Base-by-base conservation (phyloP, 64 coral and sea anemone genomes). In the Trachythela sp. region DNA sequence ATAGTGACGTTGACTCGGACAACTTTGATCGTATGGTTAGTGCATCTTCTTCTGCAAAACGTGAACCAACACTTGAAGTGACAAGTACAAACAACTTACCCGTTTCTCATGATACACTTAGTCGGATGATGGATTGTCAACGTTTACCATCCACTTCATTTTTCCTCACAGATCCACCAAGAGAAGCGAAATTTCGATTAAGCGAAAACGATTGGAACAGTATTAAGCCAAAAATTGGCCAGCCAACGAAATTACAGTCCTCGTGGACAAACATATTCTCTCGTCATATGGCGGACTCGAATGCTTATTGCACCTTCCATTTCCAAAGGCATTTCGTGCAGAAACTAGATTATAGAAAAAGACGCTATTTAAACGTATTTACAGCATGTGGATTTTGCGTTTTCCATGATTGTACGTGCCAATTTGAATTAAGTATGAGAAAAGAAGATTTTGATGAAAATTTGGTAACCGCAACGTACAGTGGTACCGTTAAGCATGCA, bases 361-460 rank as follows among this genome's bases (percentile, higher is more conserved):
- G 71, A 38, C 13, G 36, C 26, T 77, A 38, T 77, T 13, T 13
- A 1, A 3, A 32, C 27, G 18, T 33, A 9, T 90, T 90, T 45
- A 70, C 36, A 56, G 89, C 80, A 15, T 22, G 36, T 37, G 89
- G 89, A 3, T 24, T 15, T 29, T 90, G 83, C 31, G 52, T 83
- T 13, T 90, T 84, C 36, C 35, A 90, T 26, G 36, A 13, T 36
- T 90, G 89, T 70, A 7, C 48, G 30, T 50, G 83, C 9, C 37
- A 9, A 85, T 90, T 84, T 26, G 83, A 84, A 58, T 27, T 85
- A 24, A 59, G 37, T 37, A 90, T 85, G 89, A 26, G 40, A 37
- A 32, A 50, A 29, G 37, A 52, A 36, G 89, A 90, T 39, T 41
- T 84, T 32, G 58, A 90, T 13, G 83, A 60, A 72, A 84, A 49